Conservation (phyloP, 2,888 invertebrate species). For the Hemithea aestivaria region DNA sequence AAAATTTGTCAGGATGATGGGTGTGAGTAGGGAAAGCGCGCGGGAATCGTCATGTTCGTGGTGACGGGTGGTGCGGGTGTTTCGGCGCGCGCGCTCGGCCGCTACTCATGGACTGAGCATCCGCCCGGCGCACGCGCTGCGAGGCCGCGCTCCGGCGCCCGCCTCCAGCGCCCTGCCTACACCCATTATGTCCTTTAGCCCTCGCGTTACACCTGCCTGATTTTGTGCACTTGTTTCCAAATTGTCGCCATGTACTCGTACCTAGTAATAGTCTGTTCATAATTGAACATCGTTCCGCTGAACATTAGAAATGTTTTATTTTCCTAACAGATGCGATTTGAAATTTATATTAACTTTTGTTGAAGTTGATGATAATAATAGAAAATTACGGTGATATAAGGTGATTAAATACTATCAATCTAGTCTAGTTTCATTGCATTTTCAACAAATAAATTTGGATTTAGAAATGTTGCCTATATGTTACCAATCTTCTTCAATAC, state of each 20-base stretch:
- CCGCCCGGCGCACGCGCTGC: conserved; percentile 53
- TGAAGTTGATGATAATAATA: too few relatives aligned
- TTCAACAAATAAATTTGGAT: too few relatives aligned
- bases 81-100: conserved; percentile 63
- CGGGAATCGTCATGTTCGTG: conserved; percentile 44
- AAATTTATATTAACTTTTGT: too few relatives aligned
- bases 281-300: too few relatives aligned
- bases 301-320: too few relatives aligned
- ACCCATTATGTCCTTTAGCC: conserved; percentile 45
- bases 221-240: conserved; percentile 35
- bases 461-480: too few relatives aligned
- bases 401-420: too few relatives aligned
- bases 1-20: conserved; percentile 19
- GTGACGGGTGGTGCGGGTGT: conserved; percentile 28
- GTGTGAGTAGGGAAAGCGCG: conserved; percentile 30
- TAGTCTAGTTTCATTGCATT: too few relatives aligned
- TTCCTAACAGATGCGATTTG: too few relatives aligned
- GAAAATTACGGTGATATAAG: too few relatives aligned
- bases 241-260: conserved; percentile 15
- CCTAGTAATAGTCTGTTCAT: too few relatives aligned
- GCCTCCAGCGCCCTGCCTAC: conserved; percentile 35
- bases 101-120: conserved; percentile 59
- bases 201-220: conserved; percentile 35
- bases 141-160: conserved; percentile 54
- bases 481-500: too few relatives aligned